Evolutionary conservation across 2,797 vertebrate genomes (phyloP).

Genomic region (Girardinus metallicus): DNA sequence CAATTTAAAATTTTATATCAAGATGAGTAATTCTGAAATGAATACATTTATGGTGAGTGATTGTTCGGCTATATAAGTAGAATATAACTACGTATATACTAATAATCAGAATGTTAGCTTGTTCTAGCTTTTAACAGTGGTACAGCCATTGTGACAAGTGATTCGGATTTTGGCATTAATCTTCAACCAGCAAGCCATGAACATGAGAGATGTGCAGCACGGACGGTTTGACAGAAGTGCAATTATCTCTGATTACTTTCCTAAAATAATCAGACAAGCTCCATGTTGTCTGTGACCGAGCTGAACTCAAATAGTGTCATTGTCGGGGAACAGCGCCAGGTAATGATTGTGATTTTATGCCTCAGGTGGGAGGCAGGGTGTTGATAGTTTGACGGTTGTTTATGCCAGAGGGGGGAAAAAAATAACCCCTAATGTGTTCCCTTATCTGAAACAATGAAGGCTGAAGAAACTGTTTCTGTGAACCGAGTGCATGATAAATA

Average conservation of each 20-base stretch:
- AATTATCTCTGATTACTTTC: constrained; percentile 71
- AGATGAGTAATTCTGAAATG: neutral
- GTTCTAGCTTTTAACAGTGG: constrained; percentile 17
- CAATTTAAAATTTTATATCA: neutral
- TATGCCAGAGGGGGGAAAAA: neutral
- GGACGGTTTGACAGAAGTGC: constrained; percentile 59
- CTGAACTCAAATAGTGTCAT: constrained; percentile 65
- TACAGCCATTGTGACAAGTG: constrained; percentile 27
- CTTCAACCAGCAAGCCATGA: constrained; percentile 47
- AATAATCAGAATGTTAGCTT: constrained; percentile 1
- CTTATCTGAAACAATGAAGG: neutral
- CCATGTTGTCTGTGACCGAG: constrained; percentile 63
- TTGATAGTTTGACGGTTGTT: neutral
- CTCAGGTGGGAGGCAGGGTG: constrained; percentile 11
- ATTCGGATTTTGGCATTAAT: constrained; percentile 43
- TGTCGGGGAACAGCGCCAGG: constrained; percentile 48
- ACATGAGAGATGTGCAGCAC: constrained; percentile 53
- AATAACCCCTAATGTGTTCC: neutral
- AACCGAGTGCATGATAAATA: neutral
- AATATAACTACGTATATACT: neutral
- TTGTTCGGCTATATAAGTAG: neutral
- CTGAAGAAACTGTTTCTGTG: neutral
- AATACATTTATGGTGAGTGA: neutral
- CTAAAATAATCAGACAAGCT: constrained; percentile 70
- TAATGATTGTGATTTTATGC: constrained; percentile 58